These are phyloP conservation scores for Papilio demoleus DNA, from an alignment of 2,888 invertebrate species.

Conservation along the genomic window DNA sequence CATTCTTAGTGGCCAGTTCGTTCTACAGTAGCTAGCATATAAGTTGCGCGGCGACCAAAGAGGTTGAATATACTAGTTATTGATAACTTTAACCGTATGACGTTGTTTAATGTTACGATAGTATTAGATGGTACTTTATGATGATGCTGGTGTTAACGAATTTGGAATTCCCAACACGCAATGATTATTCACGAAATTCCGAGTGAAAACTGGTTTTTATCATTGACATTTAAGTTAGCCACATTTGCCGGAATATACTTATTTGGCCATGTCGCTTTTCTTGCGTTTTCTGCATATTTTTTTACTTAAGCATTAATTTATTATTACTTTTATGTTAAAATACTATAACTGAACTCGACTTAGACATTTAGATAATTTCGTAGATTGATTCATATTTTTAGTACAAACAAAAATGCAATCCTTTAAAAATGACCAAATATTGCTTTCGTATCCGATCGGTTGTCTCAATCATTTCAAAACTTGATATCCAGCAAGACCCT, in stretches of 20 bases:
- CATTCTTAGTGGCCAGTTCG: background rate
- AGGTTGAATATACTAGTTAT: background rate
- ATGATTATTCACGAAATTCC: background rate
- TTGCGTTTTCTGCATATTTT: background rate
- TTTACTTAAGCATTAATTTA: background rate
- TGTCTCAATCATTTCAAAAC: background rate
- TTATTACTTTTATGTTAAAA: too few species aligned
- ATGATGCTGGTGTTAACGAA: background rate
- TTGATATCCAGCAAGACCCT: background rate
- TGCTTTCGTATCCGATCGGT: too few species aligned
- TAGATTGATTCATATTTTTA: too few species aligned
- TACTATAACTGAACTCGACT: too few species aligned
- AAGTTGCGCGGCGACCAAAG: background rate
- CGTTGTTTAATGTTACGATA: background rate
- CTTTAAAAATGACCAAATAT: too few species aligned
- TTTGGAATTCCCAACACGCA: constrained; percentile 23
- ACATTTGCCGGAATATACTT: constrained; percentile 14
- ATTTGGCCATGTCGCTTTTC: constrained; percentile 15
- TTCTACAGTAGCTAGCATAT: background rate
- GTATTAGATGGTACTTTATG: background rate
- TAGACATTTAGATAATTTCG: too few species aligned
- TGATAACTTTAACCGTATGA: background rate
- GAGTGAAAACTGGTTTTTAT: constrained; percentile 27
- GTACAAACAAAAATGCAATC: too few species aligned
- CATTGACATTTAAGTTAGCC: constrained; percentile 19